Conservation (phyloP, 2,888 invertebrate genomes). For the Leucania comma region DNA sequence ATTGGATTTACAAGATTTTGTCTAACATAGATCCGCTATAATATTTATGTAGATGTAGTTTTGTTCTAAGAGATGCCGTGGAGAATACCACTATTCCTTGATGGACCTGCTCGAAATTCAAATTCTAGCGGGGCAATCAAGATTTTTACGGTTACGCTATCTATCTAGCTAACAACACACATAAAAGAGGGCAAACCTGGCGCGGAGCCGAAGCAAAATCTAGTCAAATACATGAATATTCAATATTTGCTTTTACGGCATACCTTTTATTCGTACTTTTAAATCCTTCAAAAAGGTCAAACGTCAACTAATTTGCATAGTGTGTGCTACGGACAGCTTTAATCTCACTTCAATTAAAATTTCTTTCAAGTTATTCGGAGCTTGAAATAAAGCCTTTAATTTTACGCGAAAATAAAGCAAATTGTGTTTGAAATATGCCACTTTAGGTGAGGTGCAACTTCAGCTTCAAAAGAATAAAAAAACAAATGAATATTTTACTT, state of each 20-base stretch:
- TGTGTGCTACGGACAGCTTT: conserved; percentile 63
- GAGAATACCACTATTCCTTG: conserved; percentile 10
- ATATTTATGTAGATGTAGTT: neutral
- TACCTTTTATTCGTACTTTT: conserved; percentile 56
- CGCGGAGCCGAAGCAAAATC: conserved; percentile 28
- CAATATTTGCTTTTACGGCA: conserved; percentile 56
- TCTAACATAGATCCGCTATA: conserved; percentile 8
- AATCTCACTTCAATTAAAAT: conserved; percentile 59
- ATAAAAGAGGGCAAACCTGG: conserved; percentile 16
- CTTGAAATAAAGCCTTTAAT: conserved; percentile 42
- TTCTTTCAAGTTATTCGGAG: conserved; percentile 49
- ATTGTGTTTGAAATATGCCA: conserved; percentile 21
- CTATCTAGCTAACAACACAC: conserved; percentile 19
- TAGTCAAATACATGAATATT: conserved; percentile 58
- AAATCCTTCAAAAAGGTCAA: conserved; percentile 57
- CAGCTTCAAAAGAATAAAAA: neutral
- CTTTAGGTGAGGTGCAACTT: neutral
- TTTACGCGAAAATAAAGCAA: conserved; percentile 31
- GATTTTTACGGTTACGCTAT: conserved; percentile 15
- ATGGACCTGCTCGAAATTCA: conserved; percentile 19
- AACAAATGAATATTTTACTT: neutral
- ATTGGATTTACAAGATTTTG: conserved; percentile 35
- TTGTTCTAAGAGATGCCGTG: conserved; percentile 8
- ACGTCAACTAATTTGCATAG: conserved; percentile 59
- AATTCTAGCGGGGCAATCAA: conserved; percentile 6